Conservation (phyloP, 2,797 vertebrate species). For the Peromyscus aztecus region DNA sequence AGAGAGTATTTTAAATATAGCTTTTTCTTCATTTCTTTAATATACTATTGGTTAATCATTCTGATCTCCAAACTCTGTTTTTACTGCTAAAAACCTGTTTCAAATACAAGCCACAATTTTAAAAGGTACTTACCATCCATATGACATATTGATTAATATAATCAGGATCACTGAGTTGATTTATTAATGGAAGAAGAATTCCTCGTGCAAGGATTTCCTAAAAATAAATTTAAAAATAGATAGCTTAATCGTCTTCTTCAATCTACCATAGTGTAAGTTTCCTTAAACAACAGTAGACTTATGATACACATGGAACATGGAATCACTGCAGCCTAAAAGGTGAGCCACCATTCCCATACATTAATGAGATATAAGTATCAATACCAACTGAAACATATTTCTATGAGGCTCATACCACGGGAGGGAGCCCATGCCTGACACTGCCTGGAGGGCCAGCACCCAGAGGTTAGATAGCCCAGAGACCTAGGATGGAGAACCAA, state of each 20-base stretch:
- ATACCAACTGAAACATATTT: neutral
- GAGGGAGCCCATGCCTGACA: neutral
- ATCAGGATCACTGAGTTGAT: slow-evolving; percentile 99
- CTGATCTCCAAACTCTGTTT: neutral
- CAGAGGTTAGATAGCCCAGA: neutral
- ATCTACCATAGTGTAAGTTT: slow-evolving; percentile 30
- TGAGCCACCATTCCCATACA: neutral
- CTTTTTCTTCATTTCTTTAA: slow-evolving; percentile 48
- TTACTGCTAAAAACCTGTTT: slow-evolving; percentile 45
- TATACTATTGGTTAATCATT: slow-evolving; percentile 42
- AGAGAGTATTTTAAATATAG: slow-evolving; percentile 48
- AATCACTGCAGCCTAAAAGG: slow-evolving; percentile 45
- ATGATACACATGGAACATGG: neutral
- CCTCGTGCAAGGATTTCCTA: slow-evolving; percentile 98
- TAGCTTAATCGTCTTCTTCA: neutral
- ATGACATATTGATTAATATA: slow-evolving; percentile 99
- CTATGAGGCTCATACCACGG: neutral
- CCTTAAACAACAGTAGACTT: neutral
- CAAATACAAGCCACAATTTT: slow-evolving; percentile 50
- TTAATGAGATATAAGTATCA: neutral
- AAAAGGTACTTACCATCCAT: slow-evolving; percentile 96
- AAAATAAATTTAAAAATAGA: slow-evolving; percentile 62
- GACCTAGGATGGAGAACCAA: neutral
- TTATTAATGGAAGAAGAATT: slow-evolving; percentile 98
- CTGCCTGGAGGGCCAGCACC: neutral